Evolutionary conservation across 2,113 vertebrate genomes (phyloP).

Genomic region (Synchiropus splendidus): DNA sequence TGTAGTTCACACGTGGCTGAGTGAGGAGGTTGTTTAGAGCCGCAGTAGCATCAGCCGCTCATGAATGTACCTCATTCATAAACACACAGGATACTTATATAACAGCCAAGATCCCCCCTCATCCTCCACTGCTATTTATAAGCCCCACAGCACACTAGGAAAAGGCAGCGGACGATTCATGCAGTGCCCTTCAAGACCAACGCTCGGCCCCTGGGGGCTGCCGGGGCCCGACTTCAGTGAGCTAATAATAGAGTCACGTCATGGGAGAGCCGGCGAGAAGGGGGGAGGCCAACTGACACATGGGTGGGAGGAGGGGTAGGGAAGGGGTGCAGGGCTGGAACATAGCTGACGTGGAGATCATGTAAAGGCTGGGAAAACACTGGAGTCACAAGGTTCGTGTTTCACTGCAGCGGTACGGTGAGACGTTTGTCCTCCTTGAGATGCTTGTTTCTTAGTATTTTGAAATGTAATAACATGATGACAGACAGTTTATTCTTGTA

Average conservation of each 20-base stretch:
- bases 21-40: constrained; percentile 5
- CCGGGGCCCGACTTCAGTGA: constrained; percentile 41
- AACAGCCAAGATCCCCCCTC: constrained; percentile 31
- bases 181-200: constrained; percentile 59
- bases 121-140: constrained; percentile 51
- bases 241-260: constrained; percentile 60
- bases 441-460: too few species aligned
- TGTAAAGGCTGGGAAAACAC: constrained; percentile 5
- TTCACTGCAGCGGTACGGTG: not conserved
- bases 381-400: constrained; percentile 1
- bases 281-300: constrained; percentile 44
- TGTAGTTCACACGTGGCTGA: constrained; percentile 8
- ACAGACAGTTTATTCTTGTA: too few species aligned
- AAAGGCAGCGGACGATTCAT: constrained; percentile 34
- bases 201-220: constrained; percentile 36
- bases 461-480: too few species aligned
- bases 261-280: constrained; percentile 38
- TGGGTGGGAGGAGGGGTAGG: constrained; percentile 29
- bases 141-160: constrained; percentile 24
- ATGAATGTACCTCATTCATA: constrained; percentile 54
- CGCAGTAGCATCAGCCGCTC: constrained; percentile 42
- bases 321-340: constrained; percentile 6
- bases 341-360: not conserved
- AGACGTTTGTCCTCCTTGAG: too few species aligned
- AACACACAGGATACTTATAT: constrained; percentile 59